Percentiles rank a stretch among this genome's conserved stretches.
Evolutionary conservation across 2,113 vertebrate genomes (phyloP).

Genomic region (Corapipo altera): DNA sequence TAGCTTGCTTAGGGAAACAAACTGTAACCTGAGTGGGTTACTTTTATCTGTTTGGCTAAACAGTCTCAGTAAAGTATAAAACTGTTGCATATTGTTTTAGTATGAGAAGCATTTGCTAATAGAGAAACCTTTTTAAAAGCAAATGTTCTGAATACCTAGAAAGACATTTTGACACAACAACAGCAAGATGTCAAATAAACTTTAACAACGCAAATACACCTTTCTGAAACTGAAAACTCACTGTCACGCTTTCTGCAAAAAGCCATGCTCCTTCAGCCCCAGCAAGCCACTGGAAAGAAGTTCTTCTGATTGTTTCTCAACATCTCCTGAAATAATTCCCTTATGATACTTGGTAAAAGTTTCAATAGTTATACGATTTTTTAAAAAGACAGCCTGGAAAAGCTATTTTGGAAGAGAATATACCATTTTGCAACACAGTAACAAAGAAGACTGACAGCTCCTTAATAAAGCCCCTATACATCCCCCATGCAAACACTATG

Average conservation of each 20-base stretch:
- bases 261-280: background rate
- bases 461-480: background rate
- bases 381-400: background rate
- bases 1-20: background rate
- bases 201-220: background rate
- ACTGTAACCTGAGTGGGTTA: background rate
- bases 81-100: background rate
- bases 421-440: background rate
- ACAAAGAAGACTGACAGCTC: background rate
- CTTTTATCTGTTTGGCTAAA: background rate
- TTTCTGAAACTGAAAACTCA: background rate
- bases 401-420: background rate
- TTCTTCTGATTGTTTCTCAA: background rate
- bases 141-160: background rate
- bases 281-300: background rate
- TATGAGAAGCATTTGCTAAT: background rate
- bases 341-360: background rate
- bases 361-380: background rate
- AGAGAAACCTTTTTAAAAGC: background rate
- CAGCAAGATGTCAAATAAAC: background rate
- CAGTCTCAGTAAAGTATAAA: background rate
- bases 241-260: background rate
- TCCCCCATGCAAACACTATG: background rate
- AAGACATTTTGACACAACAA: background rate
- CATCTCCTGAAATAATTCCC: background rate